Conservation (phyloP, 2,888 invertebrate genomes). For the Sarcophaga rosellei region DNA sequence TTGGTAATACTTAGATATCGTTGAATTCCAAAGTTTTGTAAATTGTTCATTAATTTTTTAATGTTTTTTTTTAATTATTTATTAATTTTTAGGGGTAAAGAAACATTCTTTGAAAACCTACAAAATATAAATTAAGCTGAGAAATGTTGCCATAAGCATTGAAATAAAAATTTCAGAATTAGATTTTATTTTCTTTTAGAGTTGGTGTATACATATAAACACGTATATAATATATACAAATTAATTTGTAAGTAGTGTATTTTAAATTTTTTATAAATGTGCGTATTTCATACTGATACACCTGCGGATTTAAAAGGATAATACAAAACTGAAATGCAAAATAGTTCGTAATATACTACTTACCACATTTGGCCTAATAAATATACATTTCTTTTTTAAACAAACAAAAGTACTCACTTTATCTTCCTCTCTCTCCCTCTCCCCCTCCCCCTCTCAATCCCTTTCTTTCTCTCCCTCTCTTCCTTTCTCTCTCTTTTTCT, state of each 20-base stretch:
- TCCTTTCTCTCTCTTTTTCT: background rate
- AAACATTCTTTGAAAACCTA: conserved; percentile 22
- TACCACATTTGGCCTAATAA: conserved; percentile 66
- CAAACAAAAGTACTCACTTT: no score
- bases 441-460: no score
- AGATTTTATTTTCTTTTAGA: background rate
- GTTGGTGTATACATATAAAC: background rate
- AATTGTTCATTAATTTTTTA: no score
- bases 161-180: conserved; percentile 57
- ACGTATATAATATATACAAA: no score
- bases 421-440: no score
- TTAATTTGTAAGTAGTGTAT: conserved; percentile 14
- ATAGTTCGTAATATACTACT: conserved; percentile 62
- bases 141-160: conserved; percentile 59
- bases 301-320: conserved; percentile 67
- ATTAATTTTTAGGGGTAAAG: conserved; percentile 5
- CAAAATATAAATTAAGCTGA: conserved; percentile 26
- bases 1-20: no score
- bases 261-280: conserved; percentile 52
- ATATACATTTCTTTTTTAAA: conserved; percentile 23
- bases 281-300: conserved; percentile 62
- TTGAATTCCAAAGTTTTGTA: no score
- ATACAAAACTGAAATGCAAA: conserved; percentile 66
- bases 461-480: background rate
- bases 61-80: no score